Evolutionary conservation across 1,140 invertebrate genomes (phyloP), one percentile per base, ranked within the genome.

Genomic region (Cotesia vestalis): DNA sequence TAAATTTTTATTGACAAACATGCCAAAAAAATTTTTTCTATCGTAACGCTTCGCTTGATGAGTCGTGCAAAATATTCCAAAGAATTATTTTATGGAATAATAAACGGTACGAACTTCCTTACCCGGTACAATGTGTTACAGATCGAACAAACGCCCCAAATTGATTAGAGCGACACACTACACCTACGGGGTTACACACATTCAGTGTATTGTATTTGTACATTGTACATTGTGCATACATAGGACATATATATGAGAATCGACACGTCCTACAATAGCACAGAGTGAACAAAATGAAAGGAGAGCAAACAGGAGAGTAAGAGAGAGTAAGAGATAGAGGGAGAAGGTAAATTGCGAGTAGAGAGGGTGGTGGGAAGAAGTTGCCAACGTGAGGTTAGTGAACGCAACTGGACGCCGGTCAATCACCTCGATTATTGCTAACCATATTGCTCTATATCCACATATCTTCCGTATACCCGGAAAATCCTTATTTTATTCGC

Each of bases 361-460:
- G 51, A 52, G 73, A 51, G 59, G 36, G 71, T 68, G 70, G 71
- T 75, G 74, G 74, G 73, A 61, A 77, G 66, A 71, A 70, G 66
- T 61, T 46, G 55, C 38, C 63, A 62, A 69, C 75, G 78, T 78
- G 79, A 81, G 82, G 81, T 79, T 82, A 82, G 82, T 86, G 85
- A 86, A 86, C 84, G 84, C 84, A 82, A 82, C 82, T 86, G 84
- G 82, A 85, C 83, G 84, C 75, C 84, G 85, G 85, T 86, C 85
- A 86, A 70, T 86, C 83, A 86, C 85, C 85, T 86, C 84, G 38
- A 72, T 71, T 66, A 66, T 66, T 72, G 67, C 71, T 75, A 81
- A 83, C 81, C 82, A 84, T 85, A 83, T 82, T 86, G 84, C 85
- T 85, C 84, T 78, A 86, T 81, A 86, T 86, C 80, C 79, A 81